A percentile compares a stretch with the other conserved stretches of the same genome.
Conservation (phyloP, 2,888 invertebrate genomes). For the Ptilodon capucinus region DNA sequence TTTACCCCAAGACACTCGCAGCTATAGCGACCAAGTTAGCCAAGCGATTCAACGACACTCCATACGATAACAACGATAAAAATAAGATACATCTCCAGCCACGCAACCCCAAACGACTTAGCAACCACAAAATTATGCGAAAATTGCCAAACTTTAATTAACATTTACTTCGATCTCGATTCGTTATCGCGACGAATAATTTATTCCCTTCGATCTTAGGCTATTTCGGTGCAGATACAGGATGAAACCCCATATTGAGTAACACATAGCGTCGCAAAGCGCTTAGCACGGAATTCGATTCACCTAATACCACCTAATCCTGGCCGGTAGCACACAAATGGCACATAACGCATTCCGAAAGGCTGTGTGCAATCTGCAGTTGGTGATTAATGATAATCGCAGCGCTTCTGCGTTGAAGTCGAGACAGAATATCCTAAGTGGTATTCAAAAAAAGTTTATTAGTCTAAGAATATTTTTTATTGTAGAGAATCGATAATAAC, state of each 20-base stretch:
- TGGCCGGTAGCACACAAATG: conserved; percentile 67
- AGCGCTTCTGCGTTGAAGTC: conserved; percentile 53
- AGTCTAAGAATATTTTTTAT: no score
- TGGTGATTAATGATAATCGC: conserved; percentile 79
- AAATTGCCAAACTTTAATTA: conserved; percentile 67
- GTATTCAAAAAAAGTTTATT: no score
- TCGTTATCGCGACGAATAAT: conserved; percentile 41
- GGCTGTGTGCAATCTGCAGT: conserved; percentile 73
- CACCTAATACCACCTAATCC: conserved; percentile 79
- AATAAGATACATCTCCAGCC: conserved; percentile 41
- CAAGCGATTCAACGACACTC: not conserved
- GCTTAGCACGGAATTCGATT: conserved; percentile 79
- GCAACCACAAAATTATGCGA: conserved; percentile 54
- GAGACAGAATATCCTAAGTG: conserved; percentile 43
- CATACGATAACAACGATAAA: conserved; percentile 43
- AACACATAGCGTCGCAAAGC: conserved; percentile 72
- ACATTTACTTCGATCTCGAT: conserved; percentile 41
- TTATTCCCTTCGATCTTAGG: conserved; percentile 35
- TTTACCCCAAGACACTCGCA: conserved; percentile 7
- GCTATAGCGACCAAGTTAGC: no score
- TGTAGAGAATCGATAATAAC: no score
- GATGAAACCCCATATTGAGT: conserved; percentile 43
- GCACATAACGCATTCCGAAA: conserved; percentile 67
- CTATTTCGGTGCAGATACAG: conserved; percentile 47
- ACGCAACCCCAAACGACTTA: conserved; percentile 32